These are phyloP conservation scores for Cheilosia soror DNA, from an alignment of 2,888 invertebrate genomes.

Conservation along the genomic window DNA sequence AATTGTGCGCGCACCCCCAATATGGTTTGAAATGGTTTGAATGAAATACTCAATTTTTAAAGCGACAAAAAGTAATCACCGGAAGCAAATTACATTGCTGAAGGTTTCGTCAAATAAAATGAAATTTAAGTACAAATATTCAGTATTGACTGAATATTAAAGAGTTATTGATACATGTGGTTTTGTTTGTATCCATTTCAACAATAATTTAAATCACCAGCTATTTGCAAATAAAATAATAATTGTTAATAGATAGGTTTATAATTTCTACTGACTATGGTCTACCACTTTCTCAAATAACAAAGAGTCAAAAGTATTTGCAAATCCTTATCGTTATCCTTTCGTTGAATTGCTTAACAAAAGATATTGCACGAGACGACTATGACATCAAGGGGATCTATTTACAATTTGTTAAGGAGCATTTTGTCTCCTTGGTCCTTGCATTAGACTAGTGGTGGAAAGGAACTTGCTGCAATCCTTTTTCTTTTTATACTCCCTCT, in stretches of 20 bases:
- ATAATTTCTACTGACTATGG: neutral
- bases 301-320: conserved; percentile 13
- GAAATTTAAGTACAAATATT: too few species aligned
- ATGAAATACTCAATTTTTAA: too few species aligned
- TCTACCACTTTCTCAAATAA: neutral
- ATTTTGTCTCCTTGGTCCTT: conserved; percentile 19
- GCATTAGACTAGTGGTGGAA: neutral
- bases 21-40: too few species aligned
- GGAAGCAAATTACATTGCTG: too few species aligned
- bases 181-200: too few species aligned
- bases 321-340: conserved; percentile 8
- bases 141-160: too few species aligned
- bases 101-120: too few species aligned
- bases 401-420: conserved; percentile 42
- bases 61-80: too few species aligned
- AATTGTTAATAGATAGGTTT: neutral
- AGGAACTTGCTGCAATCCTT: conserved; percentile 13
- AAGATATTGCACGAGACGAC: neutral
- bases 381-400: conserved; percentile 17
- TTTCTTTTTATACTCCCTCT: conserved; percentile 1
- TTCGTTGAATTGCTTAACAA: conserved; percentile 4
- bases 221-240: neutral
- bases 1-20: too few species aligned
- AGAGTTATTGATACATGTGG: too few species aligned
- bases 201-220: neutral